Conservation (phyloP, 2,113 vertebrate genomes). For the Grallaria varia region DNA sequence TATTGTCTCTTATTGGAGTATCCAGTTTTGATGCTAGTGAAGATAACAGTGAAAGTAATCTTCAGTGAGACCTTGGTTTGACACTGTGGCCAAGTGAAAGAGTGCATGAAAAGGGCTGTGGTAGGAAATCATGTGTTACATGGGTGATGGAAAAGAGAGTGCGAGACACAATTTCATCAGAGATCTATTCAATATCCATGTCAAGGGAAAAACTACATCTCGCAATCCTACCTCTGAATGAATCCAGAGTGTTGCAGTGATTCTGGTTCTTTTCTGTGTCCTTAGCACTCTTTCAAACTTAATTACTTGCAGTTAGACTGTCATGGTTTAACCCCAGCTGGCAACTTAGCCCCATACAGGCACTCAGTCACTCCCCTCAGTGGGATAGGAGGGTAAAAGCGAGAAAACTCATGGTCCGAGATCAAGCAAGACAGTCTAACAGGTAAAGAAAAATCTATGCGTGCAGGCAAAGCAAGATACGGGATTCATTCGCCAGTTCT, state of each 20-base stretch:
- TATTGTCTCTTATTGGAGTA: background rate
- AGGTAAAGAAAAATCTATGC: background rate
- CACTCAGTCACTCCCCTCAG: background rate
- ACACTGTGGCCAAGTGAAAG: background rate
- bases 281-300: background rate
- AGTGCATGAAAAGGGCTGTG: background rate
- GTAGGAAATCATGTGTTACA: background rate
- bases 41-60: background rate
- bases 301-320: background rate
- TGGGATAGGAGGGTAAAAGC: background rate
- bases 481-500: background rate
- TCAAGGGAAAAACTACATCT: background rate
- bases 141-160: background rate
- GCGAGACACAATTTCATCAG: background rate
- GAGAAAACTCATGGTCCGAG: background rate
- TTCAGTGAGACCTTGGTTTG: background rate
- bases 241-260: background rate
- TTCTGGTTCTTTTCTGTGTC: background rate
- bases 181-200: background rate
- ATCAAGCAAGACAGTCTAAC: background rate
- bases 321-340: background rate
- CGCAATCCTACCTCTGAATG: background rate
- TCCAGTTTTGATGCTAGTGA: background rate
- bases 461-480: background rate
- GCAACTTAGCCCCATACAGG: background rate